Evolutionary conservation across 2,888 invertebrate species (phyloP), one percentile per base, ranked within the genome.

Genomic region (Exephanes ischioxanthus): DNA sequence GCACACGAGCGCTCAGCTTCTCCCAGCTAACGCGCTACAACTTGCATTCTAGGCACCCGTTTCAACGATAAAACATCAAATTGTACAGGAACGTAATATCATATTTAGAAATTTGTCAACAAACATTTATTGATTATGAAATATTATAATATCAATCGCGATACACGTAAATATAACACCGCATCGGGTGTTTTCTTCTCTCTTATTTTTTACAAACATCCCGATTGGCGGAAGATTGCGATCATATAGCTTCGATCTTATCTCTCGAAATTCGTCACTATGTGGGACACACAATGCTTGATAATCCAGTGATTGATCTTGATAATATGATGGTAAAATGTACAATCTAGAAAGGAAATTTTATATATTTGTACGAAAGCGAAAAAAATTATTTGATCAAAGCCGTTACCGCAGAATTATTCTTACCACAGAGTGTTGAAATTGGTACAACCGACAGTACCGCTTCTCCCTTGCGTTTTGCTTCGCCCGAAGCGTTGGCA

Each of bases 371-470:
- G 16, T 37, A 37, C 26, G 58, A 53, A 66, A 55, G 45, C 26
- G 14, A 22, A 4, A 55, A 48, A 14, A 61, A 67, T 41, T 19
- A 51, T 22, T 77, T 51, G 55, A 11, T 68, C 45, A 33, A 63
- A n/a, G 7, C 6, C 30, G 16, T 19, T 9, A 2, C 2, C n/a
- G 6, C 22, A 0, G 9, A 6, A 37, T 80, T 51, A 61, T 45
- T 86, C 92, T 94, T 92, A 94, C 94, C 92, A 85, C 89, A 92
- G 81, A 94, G 87, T 83, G 88, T 67, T 48, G 84, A 80, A 30
- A 92, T 76, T 9, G 92, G 90, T 48, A 93, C 30, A 80, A 93
- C 85, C 67, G 92, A 91, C 73, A 93, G 87, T 80, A 93, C 63
- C 77, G 88, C 83, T 72, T 81, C 80, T 37, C 89, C 85, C 11